Base-by-base conservation (phyloP, 2,113 vertebrate genomes). In the Rhinogobius similis region DNA sequence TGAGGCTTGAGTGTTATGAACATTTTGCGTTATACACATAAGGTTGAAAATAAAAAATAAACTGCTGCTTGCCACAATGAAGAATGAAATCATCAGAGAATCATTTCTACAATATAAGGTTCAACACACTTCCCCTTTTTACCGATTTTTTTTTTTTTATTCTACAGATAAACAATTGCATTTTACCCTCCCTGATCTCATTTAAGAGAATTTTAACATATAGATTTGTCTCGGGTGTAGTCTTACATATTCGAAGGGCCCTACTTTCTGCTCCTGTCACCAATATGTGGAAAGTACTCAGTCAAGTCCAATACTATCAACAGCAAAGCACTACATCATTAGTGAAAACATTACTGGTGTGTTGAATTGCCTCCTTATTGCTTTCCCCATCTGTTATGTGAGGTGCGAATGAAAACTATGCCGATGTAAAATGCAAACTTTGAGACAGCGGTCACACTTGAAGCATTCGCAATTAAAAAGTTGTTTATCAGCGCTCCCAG, bases 391-490 rank as follows among this genome's bases (percentile, higher is more conserved):
- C 43, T 74, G 73, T 65, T 76, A 38, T 68, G 62, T 32, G 56
- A 81, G 73, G 72, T 64, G 67, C 77, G 38, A 76, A 39, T 61
- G 58, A 43, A 74, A 82, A 62, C 58, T 13, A 27, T 6, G 5
- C 71, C 64, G 77, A 70, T 81, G 70, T 71, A 69, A 70, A 84
- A 73, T 67, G 76, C 76, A 86, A 85, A 89, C 78, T 84, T 81
- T 36, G 64, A 79, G 74, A 87, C 79, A 76, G 50, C 64, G 81
- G 85, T 88, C 88, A 87, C 85, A 88, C 88, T 86, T 81, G 64
- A 87, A 75, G 76, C 85, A 85, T 75, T 88, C 83, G 85, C 80
- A 91, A 89, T 89, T 91, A 87, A 86, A 89, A 85, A 77, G 71
- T 67, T 87, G 81, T 87, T 88, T 88, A 83, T 86, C 84, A 75